phyloP scores from a whole-genome alignment of 2,113 vertebrate genomes.

The Anguilla japonica region DNA sequence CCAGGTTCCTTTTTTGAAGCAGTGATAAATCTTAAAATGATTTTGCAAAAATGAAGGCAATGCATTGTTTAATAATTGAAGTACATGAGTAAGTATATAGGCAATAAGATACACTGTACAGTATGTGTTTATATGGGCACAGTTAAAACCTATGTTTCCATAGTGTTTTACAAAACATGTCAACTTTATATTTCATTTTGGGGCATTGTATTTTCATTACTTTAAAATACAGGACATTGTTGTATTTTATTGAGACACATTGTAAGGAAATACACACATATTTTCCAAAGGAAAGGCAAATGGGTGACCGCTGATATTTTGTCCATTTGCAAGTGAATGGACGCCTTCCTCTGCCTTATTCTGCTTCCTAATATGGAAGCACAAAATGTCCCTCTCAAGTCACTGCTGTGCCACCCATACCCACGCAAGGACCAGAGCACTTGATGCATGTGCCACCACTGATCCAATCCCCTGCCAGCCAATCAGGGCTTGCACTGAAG shows the following conservation, averaged over 20 bases:
- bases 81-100: background rate
- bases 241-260: too few species aligned
- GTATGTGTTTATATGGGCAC: background rate
- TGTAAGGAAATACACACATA: background rate
- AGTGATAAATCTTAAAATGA: background rate
- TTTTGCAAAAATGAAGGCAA: background rate
- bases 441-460: too few species aligned
- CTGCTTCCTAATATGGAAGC: background rate
- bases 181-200: too few species aligned
- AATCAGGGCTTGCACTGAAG: background rate
- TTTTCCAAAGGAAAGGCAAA: constrained; percentile 8
- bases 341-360: background rate
- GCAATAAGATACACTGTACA: background rate
- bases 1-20: too few species aligned
- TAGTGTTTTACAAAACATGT: too few species aligned
- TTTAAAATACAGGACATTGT: background rate
- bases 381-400: background rate
- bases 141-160: background rate
- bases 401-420: background rate
- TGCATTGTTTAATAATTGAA: background rate
- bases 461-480: background rate
- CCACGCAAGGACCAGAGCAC: background rate
- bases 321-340: background rate
- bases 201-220: background rate
- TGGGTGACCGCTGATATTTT: background rate